Evolutionary conservation across 2,888 invertebrate species (phyloP).

Genomic region (Teleiodes luculella): DNA sequence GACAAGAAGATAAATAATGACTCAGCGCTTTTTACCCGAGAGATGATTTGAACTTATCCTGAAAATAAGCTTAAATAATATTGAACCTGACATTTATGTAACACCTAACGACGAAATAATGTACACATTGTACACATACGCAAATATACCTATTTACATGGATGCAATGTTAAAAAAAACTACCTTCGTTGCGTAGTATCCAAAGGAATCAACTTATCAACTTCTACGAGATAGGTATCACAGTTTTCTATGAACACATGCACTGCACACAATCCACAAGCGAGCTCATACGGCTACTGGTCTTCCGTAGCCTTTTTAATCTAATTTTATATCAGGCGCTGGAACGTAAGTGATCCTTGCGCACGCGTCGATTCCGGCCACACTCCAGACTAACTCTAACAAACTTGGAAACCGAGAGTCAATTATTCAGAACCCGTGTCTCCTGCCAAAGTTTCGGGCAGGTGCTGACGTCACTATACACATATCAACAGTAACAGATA

Average conservation of each 20-base stretch:
- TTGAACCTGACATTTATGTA: no score
- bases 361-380: constrained; percentile 44
- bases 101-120: no score
- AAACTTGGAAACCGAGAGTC: constrained; percentile 65
- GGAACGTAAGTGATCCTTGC: constrained; percentile 13
- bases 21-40: no score
- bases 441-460: constrained; percentile 74
- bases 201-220: constrained; percentile 1
- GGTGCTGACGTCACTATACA: constrained; percentile 63
- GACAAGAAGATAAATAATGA: no score
- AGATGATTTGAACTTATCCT: no score
- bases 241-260: background rate
- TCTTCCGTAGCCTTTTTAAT: background rate
- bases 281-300: background rate
- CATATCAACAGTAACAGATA: constrained; percentile 43
- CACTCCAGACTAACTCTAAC: constrained; percentile 72
- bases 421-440: constrained; percentile 68
- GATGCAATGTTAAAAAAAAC: background rate
- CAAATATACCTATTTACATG: no score
- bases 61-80: no score
- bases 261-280: background rate
- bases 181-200: background rate
- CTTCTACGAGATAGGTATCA: background rate
- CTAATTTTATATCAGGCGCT: background rate
- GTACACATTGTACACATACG: no score